Conservation (phyloP, 2,888 invertebrate genomes). For the Cephus sareptanus region DNA sequence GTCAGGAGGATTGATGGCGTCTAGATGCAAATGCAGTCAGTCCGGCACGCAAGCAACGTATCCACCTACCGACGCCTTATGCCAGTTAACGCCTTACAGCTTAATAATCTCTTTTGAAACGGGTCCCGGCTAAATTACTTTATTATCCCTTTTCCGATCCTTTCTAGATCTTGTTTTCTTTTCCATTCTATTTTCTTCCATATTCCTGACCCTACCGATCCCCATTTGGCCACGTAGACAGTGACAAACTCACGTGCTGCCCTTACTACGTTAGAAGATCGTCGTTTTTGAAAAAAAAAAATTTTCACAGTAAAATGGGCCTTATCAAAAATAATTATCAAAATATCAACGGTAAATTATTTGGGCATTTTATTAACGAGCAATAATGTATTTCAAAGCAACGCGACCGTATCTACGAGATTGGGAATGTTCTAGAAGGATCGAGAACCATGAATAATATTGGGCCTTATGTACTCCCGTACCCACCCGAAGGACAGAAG, state of each 20-base stretch:
- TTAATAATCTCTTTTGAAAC: constrained; percentile 59
- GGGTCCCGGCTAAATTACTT: constrained; percentile 49
- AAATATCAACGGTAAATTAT: not conserved
- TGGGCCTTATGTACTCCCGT: not conserved
- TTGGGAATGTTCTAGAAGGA: not conserved
- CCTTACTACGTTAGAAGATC: not conserved
- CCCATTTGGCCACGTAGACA: not conserved
- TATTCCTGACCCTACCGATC: not conserved
- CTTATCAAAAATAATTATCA: not conserved
- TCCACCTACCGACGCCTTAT: constrained; percentile 65
- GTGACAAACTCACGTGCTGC: not conserved
- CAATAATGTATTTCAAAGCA: not conserved
- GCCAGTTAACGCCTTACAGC: constrained; percentile 67
- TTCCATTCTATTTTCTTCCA: not conserved
- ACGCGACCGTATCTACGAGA: not conserved
- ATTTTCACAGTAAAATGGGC: not conserved
- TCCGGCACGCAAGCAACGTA: constrained; percentile 60
- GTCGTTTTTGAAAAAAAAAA: not conserved
- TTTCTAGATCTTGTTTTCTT: not conserved
- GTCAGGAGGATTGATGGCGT: constrained; percentile 66
- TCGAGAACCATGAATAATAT: not conserved
- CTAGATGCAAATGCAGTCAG: constrained; percentile 66
- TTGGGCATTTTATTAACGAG: not conserved
- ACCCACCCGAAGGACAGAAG: not conserved
- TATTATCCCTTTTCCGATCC: constrained; percentile 45